These are phyloP conservation scores for Corvus moneduloides DNA, from an alignment of 2,113 vertebrate genomes.

Conservation along the genomic window DNA sequence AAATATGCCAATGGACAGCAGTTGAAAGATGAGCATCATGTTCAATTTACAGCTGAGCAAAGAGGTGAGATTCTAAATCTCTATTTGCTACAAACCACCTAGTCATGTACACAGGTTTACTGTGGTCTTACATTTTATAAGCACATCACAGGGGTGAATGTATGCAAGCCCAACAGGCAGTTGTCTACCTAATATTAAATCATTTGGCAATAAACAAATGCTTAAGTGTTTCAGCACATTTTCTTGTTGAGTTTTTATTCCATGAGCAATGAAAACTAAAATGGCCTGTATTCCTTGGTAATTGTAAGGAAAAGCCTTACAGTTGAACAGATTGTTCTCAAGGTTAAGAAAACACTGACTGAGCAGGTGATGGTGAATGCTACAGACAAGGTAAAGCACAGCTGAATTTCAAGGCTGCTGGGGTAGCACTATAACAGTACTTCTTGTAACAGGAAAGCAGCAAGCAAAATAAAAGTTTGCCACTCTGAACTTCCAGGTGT, in stretches of 20 bases:
- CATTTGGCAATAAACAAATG: background rate
- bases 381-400: constrained; percentile 11
- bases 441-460: background rate
- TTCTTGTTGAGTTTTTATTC: background rate
- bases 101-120: background rate
- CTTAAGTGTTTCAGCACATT: background rate
- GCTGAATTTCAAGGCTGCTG: constrained; percentile 13
- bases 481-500: constrained; percentile 53
- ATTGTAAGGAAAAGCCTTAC: background rate
- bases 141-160: background rate
- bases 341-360: constrained; percentile 42
- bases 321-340: background rate
- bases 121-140: background rate
- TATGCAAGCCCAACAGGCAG: background rate
- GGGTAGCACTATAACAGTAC: background rate
- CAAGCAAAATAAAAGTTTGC: constrained; percentile 15
- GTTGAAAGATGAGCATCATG: background rate
- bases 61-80: background rate
- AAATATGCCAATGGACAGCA: background rate
- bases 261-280: background rate
- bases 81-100: background rate
- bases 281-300: background rate
- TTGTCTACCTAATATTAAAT: background rate
- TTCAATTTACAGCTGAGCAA: background rate
- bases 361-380: background rate